Evolutionary conservation across 2,888 invertebrate species (phyloP).

Genomic region (Trissonchulus latispiculum): DNA sequence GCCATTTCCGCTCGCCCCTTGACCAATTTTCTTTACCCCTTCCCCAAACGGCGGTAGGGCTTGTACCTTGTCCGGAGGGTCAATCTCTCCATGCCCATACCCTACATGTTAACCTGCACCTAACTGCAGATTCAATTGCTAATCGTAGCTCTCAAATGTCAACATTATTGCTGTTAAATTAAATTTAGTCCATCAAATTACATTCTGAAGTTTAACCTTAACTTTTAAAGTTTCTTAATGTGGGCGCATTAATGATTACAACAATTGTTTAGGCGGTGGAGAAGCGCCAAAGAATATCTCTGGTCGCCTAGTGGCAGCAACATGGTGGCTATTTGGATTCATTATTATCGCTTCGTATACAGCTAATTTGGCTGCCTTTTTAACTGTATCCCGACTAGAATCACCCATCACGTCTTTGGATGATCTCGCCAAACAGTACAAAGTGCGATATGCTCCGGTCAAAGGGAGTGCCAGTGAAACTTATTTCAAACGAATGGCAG

Average conservation of each 20-base stretch:
- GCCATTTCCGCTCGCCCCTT: too few relatives aligned
- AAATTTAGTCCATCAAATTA: too few relatives aligned
- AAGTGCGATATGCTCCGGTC: constrained; percentile 85
- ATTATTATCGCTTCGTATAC: constrained; percentile 98
- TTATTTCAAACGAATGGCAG: constrained; percentile 89
- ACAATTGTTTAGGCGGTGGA: constrained; percentile 60
- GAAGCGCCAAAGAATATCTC: constrained; percentile 93
- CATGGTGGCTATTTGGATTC: constrained; percentile 98
- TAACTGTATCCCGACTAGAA: constrained; percentile 58
- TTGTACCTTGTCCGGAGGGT: too few relatives aligned
- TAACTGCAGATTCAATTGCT: too few relatives aligned
- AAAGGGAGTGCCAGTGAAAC: constrained; percentile 78
- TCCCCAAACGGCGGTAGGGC: too few relatives aligned
- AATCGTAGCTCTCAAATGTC: too few relatives aligned
- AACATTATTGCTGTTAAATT: too few relatives aligned
- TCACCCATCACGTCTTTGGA: constrained; percentile 55
- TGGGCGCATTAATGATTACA: not conserved
- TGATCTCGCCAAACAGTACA: constrained; percentile 87
- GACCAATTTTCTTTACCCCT: too few relatives aligned
- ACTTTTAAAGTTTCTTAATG: too few relatives aligned
- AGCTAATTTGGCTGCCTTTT: constrained; percentile 90
- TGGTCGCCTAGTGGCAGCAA: constrained; percentile 84
- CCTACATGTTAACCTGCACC: too few relatives aligned
- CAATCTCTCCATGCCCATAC: too few relatives aligned
- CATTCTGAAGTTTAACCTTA: too few relatives aligned